Conservation (phyloP, 2,888 invertebrate genomes). For the Athalia circularis region DNA sequence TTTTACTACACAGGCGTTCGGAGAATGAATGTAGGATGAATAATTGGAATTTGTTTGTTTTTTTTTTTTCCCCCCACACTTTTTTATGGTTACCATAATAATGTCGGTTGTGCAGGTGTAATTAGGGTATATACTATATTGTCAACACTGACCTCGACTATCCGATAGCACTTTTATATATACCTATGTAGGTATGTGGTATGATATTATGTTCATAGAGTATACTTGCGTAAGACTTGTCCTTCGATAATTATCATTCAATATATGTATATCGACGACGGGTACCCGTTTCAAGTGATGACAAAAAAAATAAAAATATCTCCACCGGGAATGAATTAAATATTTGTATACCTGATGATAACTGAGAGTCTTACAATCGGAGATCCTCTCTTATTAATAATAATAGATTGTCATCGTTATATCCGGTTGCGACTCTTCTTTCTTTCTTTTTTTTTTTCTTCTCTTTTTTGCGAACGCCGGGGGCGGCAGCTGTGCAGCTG, state of each 20-base stretch:
- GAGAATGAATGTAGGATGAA: not conserved
- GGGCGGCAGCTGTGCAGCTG: too few species aligned
- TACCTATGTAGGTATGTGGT: not conserved
- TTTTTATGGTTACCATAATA: not conserved
- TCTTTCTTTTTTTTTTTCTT: too few species aligned
- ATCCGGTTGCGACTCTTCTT: too few species aligned
- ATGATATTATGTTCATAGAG: conserved; percentile 1
- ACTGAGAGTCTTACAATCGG: too few species aligned
- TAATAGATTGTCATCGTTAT: too few species aligned
- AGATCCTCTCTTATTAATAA: too few species aligned
- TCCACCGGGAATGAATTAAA: too few species aligned
- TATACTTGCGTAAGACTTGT: not conserved
- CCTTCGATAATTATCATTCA: conserved; percentile 19
- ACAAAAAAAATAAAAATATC: too few species aligned
- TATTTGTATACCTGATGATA: too few species aligned
- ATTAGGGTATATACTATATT: not conserved
- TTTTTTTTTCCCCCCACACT: not conserved
- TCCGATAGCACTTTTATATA: conserved; percentile 4
- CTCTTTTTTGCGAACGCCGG: too few species aligned
- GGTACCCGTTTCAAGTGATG: not conserved
- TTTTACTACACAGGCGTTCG: not conserved
- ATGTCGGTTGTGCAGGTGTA: not conserved
- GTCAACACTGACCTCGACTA: conserved; percentile 40
- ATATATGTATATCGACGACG: not conserved
- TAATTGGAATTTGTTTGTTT: not conserved